Base-by-base conservation (phyloP, 2,113 vertebrate genomes). In the Neogale vison region DNA sequence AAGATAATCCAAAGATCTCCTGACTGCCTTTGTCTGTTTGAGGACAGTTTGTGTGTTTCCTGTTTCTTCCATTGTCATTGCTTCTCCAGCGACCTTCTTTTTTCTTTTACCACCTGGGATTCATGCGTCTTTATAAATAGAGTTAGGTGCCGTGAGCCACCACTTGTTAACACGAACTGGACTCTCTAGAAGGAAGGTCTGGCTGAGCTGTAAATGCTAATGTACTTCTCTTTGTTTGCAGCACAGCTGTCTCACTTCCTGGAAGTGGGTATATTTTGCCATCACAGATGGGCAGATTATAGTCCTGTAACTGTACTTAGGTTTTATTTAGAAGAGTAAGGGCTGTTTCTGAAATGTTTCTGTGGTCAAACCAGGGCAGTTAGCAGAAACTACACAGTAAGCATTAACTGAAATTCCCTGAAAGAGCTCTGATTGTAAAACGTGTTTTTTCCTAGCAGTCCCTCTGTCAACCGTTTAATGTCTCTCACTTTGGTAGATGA, bases 271-370 rank as follows among this genome's bases (percentile, higher is more conserved):
- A 29, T 80, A 45, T 82, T 82, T 82, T 0, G 11, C 15, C 45
- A 11, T 83, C 71, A 72, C 36, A 88, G 36, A 88, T 18, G 65
- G 52, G 39, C 39, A 57, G 69, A 67, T 83, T 83, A 31, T 34
- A 84, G 67, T 79, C 36, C 50, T 86, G 4, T 81, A 82, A 55
- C 15, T 85, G 20, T 88, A 76, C 24, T 55, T 87, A 55, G 1
- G 47, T 82, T 97, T 97, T 61, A 90, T 69, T 36, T 77, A 93
- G n/a, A 91, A 23, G 24, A 82, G 14, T 76, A 61, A 80, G 34
- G 15, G 80, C 36, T 86, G 7, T 89, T 93, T 81, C 93, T 29
- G n/a, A 85, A 85, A 65, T 6, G 20, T 36, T 69, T 8, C 15
- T 59, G 12, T 67, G n/a, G n/a, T 76, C 39, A 69, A 42, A 69